Percentiles rank a stretch among this genome's conserved stretches.
phyloP scores from a whole-genome alignment of 2,888 invertebrate genomes.

The Chrysolina haemoptera region DNA sequence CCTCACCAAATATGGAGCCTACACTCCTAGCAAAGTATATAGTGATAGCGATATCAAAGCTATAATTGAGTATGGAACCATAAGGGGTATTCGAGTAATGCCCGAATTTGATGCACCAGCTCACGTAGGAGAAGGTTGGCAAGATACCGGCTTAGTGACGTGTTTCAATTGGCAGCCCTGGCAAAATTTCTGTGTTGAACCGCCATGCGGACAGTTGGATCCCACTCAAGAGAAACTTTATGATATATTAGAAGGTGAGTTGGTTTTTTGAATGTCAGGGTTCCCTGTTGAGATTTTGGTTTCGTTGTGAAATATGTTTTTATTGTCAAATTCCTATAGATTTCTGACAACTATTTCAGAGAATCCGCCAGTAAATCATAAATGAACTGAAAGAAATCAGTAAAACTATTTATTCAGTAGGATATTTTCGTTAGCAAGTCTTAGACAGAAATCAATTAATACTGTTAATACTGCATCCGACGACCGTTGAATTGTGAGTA shows the following conservation, averaged over 20 bases:
- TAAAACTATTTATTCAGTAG: too few species aligned
- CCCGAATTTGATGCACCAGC: conserved; percentile 96
- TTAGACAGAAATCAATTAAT: too few species aligned
- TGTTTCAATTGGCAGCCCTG: conserved; percentile 85
- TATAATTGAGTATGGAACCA: conserved; percentile 53
- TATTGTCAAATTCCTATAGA: too few species aligned
- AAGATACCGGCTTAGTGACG: conserved; percentile 77
- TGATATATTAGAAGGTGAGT: conserved; percentile 73
- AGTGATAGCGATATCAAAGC: conserved; percentile 64
- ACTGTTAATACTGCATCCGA: too few species aligned
- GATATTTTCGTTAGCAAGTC: too few species aligned
- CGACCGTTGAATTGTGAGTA: too few species aligned
- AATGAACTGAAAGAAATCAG: too few species aligned
- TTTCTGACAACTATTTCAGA: too few species aligned
- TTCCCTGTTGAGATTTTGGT: too few species aligned
- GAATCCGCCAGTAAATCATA: too few species aligned
- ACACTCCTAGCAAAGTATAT: conserved; percentile 81
- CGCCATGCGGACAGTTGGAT: conserved; percentile 89
- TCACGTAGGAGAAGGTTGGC: conserved; percentile 91
- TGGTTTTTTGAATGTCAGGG: conserved; percentile 32
- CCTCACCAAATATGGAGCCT: conserved; percentile 84
- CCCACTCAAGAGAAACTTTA: conserved; percentile 81
- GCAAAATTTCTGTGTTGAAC: conserved; percentile 82
- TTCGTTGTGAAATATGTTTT: too few species aligned
- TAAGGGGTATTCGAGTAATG: conserved; percentile 85